A percentile compares a stretch with the other conserved stretches of the same genome.
Conservation (phyloP, 2,113 vertebrate genomes). For the Gymnogyps californianus region DNA sequence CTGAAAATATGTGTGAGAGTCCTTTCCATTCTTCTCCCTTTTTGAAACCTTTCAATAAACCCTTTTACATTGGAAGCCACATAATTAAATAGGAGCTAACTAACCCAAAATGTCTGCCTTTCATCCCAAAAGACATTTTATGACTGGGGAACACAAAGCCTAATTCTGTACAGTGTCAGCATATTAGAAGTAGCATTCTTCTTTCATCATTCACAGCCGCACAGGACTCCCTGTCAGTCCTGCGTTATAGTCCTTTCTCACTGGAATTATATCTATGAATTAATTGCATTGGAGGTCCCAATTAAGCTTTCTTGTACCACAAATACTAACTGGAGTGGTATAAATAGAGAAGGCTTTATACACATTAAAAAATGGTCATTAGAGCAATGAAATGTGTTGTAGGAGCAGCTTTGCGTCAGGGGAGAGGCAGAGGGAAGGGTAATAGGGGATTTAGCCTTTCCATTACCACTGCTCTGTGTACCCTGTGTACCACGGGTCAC, state of each 20-base stretch:
- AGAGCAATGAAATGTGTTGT: not conserved
- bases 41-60: slow-evolving; percentile 32
- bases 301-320: slow-evolving; percentile 41
- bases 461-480: not conserved
- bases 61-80: slow-evolving; percentile 3
- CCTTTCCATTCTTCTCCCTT: not conserved
- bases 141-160: slow-evolving; percentile 23
- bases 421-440: not conserved
- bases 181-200: slow-evolving; percentile 37
- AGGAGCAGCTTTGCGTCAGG: not conserved
- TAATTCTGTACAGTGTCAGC: slow-evolving; percentile 50
- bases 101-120: slow-evolving; percentile 42
- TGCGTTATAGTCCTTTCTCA: not conserved
- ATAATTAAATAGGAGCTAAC: slow-evolving; percentile 44
- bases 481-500: rapidly evolving
- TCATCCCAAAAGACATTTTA: slow-evolving; percentile 44
- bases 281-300: slow-evolving; percentile 28
- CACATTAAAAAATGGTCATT: not conserved
- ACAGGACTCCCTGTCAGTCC: slow-evolving; percentile 6
- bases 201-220: slow-evolving; percentile 22
- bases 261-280: slow-evolving; percentile 45
- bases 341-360: slow-evolving; percentile 23
- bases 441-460: not conserved
- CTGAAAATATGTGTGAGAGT: not conserved
- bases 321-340: slow-evolving; percentile 12